phyloP scores from a whole-genome alignment of 2,888 invertebrate species.

The Eupithecia subumbrata region DNA sequence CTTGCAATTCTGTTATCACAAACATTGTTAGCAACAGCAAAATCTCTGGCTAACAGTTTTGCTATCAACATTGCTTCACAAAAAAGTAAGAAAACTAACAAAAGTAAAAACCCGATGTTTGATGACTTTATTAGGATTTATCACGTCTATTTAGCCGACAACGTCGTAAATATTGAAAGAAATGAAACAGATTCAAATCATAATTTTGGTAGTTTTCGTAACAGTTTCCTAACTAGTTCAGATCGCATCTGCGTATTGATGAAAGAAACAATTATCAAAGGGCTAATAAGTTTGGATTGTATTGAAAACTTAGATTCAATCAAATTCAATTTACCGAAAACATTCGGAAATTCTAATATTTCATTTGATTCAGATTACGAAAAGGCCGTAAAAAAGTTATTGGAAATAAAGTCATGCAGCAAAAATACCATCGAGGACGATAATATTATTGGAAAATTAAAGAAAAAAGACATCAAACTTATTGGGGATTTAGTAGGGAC shows the following conservation, averaged over 20 bases:
- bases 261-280: slow-evolving; percentile 17
- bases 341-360: slow-evolving; percentile 20
- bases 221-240: slow-evolving; percentile 19
- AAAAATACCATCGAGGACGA: background rate
- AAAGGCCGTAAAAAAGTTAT: background rate
- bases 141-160: slow-evolving; percentile 21
- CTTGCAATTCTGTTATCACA: slow-evolving; percentile 8
- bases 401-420: background rate
- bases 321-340: slow-evolving; percentile 18
- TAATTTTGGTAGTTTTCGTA: slow-evolving; percentile 7
- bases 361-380: slow-evolving; percentile 1
- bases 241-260: slow-evolving; percentile 11
- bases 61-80: slow-evolving; percentile 13
- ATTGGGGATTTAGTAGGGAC: slow-evolving; percentile 18
- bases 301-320: background rate
- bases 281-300: background rate
- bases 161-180: slow-evolving; percentile 10
- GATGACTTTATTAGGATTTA: slow-evolving; percentile 18
- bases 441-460: background rate
- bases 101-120: slow-evolving; percentile 9
- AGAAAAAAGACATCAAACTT: slow-evolving; percentile 2
- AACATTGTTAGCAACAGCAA: background rate
- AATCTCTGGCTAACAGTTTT: slow-evolving; percentile 12
- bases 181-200: background rate
- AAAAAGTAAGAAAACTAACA: slow-evolving; percentile 2